Evolutionary conservation across 2,888 invertebrate species (phyloP), one percentile per base, ranked within the genome.

Genomic region (Eudemis profundana): DNA sequence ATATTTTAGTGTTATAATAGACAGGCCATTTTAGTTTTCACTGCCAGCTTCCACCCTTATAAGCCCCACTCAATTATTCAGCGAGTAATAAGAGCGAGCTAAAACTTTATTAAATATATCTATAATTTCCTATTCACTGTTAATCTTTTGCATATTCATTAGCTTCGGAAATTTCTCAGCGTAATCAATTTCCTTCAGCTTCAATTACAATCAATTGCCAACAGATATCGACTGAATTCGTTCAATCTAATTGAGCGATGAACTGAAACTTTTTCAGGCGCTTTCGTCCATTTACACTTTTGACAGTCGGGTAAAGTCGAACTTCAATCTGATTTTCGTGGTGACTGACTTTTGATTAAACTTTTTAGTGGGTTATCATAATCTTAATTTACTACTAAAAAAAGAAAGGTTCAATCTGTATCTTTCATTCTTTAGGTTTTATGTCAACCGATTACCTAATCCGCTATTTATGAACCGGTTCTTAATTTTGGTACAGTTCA

Each of bases 141-240:
- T 23, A 36, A 61, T 61, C 36, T 36, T 51, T 44, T 53, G 61
- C 44, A 61, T 51, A 53, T 61, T 61, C 44, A 61, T 61, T 21
- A 44, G 36, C 7, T 23, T 21, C 14, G 17, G 36, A 44, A 51
- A 50, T 40, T 36, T 61, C 51, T 44, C 3, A 10, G 33, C 38
- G 15, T 47, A 23, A 59, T 49, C 14, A 59, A 59, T 59, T 59
- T 15, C 23, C 29, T 33, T 21, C 8, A 23, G 42, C 19, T n/a
- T 44, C 40, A 40, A 53, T 46, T 36, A 57, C 57, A 46, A 36
- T 57, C 33, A 33, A 57, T 57, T n/a, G 36, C 21, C 46, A 10
- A 40, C 23, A 53, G 53, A 53, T 53, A 53, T 53, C 23, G 38
- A 53, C 38, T 53, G 53, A 53, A 53, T 53, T 53, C 53, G n/a